These are phyloP conservation scores for Crambe crambe DNA, from an alignment of 37 sponge, comb jelly and placozoan genomes.

Conservation along the genomic window DNA sequence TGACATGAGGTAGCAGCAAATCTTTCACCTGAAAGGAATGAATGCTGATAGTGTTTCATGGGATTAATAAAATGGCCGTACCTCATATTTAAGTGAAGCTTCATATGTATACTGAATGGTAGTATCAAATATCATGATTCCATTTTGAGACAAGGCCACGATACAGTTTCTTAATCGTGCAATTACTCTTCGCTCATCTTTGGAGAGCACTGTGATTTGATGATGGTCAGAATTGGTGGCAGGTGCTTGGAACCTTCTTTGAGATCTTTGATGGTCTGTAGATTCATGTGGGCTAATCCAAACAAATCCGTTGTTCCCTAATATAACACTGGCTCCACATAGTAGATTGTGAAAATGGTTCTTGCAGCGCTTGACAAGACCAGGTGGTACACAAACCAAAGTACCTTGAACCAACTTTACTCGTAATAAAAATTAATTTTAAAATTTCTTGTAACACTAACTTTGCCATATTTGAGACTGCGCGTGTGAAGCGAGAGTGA, in stretches of 20 bases:
- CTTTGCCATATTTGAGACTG: slow-evolving; percentile 94
- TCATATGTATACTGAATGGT: slow-evolving; percentile 91
- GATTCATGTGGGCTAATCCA: slow-evolving; percentile 86
- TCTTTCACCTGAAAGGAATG: slow-evolving; percentile 66
- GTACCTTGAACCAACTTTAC: slow-evolving; percentile 57
- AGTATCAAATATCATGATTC: slow-evolving; percentile 88
- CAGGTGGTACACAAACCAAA: slow-evolving; percentile 81
- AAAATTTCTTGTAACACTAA: slow-evolving; percentile 11
- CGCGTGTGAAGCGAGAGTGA: slow-evolving; percentile 92
- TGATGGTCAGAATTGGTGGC: background rate
- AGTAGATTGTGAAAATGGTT: slow-evolving; percentile 94
- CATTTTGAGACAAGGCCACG: slow-evolving; percentile 67
- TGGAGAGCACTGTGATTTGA: slow-evolving; percentile 17
- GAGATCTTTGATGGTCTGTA: slow-evolving; percentile 59
- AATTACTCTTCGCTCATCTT: slow-evolving; percentile 86
- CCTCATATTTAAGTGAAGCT: slow-evolving; percentile 84
- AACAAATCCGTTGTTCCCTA: slow-evolving; percentile 96
- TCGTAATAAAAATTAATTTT: too few relatives aligned
- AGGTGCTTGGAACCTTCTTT: slow-evolving; percentile 22
- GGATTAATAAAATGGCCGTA: background rate
- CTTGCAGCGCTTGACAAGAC: slow-evolving; percentile 93
- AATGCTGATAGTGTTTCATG: slow-evolving; percentile 10
- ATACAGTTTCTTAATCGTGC: slow-evolving; percentile 97
- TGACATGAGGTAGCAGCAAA: slow-evolving; percentile 67
- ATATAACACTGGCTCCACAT: slow-evolving; percentile 90